Conservation (phyloP, 2,113 vertebrate genomes). For the Pterocles gutturalis region DNA sequence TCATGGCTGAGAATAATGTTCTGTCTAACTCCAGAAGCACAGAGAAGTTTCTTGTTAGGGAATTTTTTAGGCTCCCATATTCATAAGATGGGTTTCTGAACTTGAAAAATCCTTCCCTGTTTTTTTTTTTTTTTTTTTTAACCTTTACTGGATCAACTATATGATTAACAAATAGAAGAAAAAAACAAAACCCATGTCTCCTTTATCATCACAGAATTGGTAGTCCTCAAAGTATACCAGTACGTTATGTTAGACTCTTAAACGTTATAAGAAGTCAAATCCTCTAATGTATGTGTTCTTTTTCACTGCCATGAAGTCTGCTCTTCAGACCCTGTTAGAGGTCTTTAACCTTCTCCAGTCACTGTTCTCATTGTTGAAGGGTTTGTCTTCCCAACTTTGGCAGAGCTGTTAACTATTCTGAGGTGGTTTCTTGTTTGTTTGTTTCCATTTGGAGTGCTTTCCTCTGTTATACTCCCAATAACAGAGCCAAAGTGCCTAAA, state of each 20-base stretch:
- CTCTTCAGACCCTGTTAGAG: neutral
- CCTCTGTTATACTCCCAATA: neutral
- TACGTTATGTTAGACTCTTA: neutral
- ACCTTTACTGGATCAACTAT: neutral
- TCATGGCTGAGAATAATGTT: neutral
- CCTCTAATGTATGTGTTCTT: neutral
- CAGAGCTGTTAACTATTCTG: neutral
- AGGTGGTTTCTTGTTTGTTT: neutral
- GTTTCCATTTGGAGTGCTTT: neutral
- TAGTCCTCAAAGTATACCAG: neutral
- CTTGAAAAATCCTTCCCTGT: neutral
- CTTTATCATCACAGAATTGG: neutral
- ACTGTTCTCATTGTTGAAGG: neutral
- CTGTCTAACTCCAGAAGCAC: neutral
- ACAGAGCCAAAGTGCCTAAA: neutral
- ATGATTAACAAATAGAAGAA: neutral
- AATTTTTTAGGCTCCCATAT: neutral
- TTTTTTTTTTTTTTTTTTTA: neutral
- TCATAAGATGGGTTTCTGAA: neutral
- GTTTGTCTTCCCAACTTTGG: neutral
- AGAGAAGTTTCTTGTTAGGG: neutral
- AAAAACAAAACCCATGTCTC: accelerated
- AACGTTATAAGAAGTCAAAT: neutral
- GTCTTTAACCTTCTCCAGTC: neutral
- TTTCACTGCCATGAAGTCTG: neutral